These are phyloP conservation scores for Anolis sagrei DNA, from an alignment of 2,113 vertebrate genomes.

Conservation along the genomic window DNA sequence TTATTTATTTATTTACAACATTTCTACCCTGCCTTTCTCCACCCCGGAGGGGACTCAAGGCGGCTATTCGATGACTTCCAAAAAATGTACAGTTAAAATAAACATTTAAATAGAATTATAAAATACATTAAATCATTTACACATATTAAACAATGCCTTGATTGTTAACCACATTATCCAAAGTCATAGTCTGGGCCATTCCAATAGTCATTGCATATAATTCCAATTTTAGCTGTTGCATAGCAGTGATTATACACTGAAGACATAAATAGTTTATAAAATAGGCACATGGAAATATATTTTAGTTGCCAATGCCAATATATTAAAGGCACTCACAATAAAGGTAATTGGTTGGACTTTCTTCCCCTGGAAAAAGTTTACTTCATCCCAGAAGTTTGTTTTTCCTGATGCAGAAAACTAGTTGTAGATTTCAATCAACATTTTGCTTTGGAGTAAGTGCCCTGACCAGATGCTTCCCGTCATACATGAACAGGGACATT, in stretches of 20 bases:
- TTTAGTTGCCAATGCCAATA: slow-evolving; percentile 12
- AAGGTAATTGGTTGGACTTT: slow-evolving; percentile 7
- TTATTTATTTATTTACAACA: too few species aligned
- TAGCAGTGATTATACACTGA: not conserved
- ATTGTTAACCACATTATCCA: too few species aligned
- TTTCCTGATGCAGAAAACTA: slow-evolving; percentile 71
- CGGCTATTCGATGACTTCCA: too few species aligned
- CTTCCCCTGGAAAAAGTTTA: slow-evolving; percentile 30
- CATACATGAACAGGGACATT: slow-evolving; percentile 75
- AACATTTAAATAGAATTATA: too few species aligned
- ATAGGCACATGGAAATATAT: not conserved
- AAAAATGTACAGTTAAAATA: too few species aligned
- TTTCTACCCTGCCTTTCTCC: too few species aligned
- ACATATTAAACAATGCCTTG: too few species aligned
- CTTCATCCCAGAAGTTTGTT: slow-evolving; percentile 59
- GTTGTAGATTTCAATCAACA: slow-evolving; percentile 73
- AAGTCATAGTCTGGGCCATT: too few species aligned
- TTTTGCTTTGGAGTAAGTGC: slow-evolving; percentile 71
- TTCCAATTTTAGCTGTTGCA: too few species aligned
- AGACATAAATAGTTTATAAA: not conserved
- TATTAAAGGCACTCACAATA: slow-evolving; percentile 36
- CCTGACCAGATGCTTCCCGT: slow-evolving; percentile 76
- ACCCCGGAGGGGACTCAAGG: too few species aligned
- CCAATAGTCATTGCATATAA: too few species aligned
- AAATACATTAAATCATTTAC: too few species aligned